These are phyloP conservation scores for Neodiprion fabricii DNA, from an alignment of 1,140 invertebrate species.

Conservation along the genomic window DNA sequence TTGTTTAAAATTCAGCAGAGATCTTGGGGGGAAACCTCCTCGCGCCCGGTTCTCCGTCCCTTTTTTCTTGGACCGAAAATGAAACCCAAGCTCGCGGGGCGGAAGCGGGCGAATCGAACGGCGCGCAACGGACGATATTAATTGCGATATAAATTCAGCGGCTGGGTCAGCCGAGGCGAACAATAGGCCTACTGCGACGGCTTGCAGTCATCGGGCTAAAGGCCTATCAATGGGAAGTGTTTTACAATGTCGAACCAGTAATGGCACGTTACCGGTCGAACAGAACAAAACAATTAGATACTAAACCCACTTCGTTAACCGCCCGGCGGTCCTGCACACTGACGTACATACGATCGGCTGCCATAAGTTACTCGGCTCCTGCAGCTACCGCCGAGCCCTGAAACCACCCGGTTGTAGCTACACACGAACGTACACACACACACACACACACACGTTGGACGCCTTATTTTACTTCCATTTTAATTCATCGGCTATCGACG, in stretches of 20 bases:
- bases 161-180: constrained; percentile 32
- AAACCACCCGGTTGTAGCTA: neutral
- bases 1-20: too few relatives aligned
- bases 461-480: neutral
- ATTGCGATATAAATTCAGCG: constrained; percentile 48
- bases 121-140: constrained; percentile 32
- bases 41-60: neutral
- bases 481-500: too few relatives aligned
- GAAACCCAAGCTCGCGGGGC: neutral
- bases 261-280: constrained; percentile 30
- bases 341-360: constrained; percentile 16
- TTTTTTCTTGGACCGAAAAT: too few relatives aligned
- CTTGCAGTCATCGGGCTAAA: constrained; percentile 8
- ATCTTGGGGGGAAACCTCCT: too few relatives aligned
- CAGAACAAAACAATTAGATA: constrained; percentile 39
- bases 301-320: constrained; percentile 35
- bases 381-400: neutral
- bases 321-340: neutral
- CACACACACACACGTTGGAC: neutral
- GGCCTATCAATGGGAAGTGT: constrained; percentile 45
- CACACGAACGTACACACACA: neutral
- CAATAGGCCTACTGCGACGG: constrained; percentile 34
- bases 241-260: constrained; percentile 47
- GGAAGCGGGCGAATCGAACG: constrained; percentile 9
- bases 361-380: constrained; percentile 29